A percentile compares a stretch with the other conserved stretches of the same genome.
These are phyloP conservation scores for Zhengitettix transpicula DNA, from an alignment of 2,888 invertebrate species.

Conservation along the genomic window DNA sequence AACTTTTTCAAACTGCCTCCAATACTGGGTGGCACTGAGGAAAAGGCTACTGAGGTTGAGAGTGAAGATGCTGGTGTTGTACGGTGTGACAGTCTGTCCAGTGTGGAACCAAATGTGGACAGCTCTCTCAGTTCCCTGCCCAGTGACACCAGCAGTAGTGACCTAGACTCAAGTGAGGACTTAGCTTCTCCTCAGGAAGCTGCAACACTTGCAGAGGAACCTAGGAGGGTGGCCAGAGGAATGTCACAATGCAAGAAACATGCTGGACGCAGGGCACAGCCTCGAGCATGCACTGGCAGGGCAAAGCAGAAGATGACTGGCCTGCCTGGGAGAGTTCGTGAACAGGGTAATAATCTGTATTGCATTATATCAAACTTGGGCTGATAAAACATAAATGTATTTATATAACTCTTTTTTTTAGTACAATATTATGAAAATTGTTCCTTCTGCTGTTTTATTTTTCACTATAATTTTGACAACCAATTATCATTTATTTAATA, in stretches of 20 bases:
- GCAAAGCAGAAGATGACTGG: constrained; percentile 37
- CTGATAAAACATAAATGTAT: too few relatives aligned
- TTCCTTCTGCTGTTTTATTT: too few relatives aligned
- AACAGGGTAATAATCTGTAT: constrained; percentile 38
- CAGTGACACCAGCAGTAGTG: constrained; percentile 15
- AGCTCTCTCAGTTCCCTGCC: constrained; percentile 33
- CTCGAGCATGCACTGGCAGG: constrained; percentile 44
- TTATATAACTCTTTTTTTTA: too few relatives aligned
- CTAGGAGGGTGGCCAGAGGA: constrained; percentile 5
- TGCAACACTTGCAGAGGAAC: not conserved
- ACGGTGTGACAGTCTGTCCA: constrained; percentile 46
- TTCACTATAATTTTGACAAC: too few relatives aligned
- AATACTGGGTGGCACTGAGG: constrained; percentile 33
- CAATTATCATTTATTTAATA: too few relatives aligned
- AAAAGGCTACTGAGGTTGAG: constrained; percentile 15
- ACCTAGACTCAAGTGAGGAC: constrained; percentile 8
- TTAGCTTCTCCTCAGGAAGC: constrained; percentile 2
- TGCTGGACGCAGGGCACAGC: constrained; percentile 1
- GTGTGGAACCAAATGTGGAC: constrained; percentile 52
- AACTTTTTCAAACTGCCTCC: constrained; percentile 49
- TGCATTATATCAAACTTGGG: too few relatives aligned
- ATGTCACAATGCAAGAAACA: constrained; percentile 6
- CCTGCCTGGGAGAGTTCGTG: constrained; percentile 42
- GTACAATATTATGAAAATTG: too few relatives aligned
- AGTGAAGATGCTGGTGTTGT: constrained; percentile 19